phyloP scores from a whole-genome alignment of 2,888 invertebrate genomes.

The Cephus nigrinus region DNA sequence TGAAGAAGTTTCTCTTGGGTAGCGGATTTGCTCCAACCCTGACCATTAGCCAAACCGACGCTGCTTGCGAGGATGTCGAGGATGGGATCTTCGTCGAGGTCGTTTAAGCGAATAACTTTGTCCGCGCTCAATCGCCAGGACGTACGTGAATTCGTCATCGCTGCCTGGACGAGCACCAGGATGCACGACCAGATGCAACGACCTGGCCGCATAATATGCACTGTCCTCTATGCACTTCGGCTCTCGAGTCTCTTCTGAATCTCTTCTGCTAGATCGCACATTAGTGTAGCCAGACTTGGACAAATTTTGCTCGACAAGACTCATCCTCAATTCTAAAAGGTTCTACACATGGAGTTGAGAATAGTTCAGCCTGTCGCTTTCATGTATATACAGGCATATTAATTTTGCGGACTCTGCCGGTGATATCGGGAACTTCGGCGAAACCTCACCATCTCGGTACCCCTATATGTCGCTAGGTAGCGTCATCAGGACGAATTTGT shows the following conservation, averaged over 20 bases:
- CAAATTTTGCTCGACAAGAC: background rate
- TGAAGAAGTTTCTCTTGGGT: conserved; percentile 39
- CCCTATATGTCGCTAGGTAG: background rate
- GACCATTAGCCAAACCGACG: conserved; percentile 62
- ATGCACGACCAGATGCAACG: conserved; percentile 44
- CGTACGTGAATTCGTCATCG: conserved; percentile 81
- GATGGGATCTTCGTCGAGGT: conserved; percentile 74
- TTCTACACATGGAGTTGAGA: background rate
- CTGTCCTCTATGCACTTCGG: background rate
- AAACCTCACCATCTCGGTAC: background rate
- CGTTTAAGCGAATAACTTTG: conserved; percentile 77
- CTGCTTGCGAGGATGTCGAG: conserved; percentile 83
- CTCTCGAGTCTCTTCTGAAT: background rate
- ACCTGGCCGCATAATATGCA: background rate
- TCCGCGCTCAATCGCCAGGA: conserved; percentile 86
- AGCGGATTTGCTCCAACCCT: conserved; percentile 59
- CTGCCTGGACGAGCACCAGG: conserved; percentile 54
- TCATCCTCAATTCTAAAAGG: background rate
- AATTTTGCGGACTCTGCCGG: background rate
- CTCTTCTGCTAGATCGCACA: background rate
- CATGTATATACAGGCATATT: background rate
- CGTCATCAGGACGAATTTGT: background rate
- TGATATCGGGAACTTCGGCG: background rate
- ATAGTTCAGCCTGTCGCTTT: background rate
- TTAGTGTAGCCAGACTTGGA: background rate